A percentile compares a stretch with the other conserved stretches of the same genome.
phyloP scores from a whole-genome alignment of 2,888 invertebrate genomes.

The Epinotia bilunana region DNA sequence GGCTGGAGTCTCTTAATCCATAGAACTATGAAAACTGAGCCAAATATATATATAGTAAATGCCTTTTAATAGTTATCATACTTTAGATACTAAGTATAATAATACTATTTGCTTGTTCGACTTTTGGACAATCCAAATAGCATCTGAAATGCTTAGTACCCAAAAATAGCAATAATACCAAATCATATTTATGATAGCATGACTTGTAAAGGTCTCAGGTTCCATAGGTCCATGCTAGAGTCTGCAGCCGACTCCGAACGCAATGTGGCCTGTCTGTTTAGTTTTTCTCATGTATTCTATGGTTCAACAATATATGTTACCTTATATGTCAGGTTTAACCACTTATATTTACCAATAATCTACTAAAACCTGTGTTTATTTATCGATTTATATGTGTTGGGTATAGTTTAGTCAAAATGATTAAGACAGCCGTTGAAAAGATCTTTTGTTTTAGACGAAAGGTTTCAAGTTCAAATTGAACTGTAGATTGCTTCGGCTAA shows the following conservation, averaged over 20 bases:
- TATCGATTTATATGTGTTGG: background rate
- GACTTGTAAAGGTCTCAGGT: background rate
- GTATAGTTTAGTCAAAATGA: background rate
- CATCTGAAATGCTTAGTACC: constrained; percentile 4
- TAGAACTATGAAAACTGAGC: constrained; percentile 11
- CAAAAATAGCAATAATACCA: constrained; percentile 6
- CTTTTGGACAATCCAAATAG: background rate
- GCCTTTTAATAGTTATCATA: background rate
- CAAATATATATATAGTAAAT: background rate
- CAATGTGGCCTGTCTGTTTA: constrained; percentile 51
- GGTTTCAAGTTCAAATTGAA: background rate
- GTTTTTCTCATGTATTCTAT: constrained; percentile 66
- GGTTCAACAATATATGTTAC: constrained; percentile 51
- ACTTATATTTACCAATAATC: constrained; percentile 27
- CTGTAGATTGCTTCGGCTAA: background rate
- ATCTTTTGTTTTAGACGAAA: constrained; percentile 1
- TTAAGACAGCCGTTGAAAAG: background rate
- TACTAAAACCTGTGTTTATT: background rate
- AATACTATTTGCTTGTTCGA: background rate
- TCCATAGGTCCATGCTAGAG: constrained; percentile 18
- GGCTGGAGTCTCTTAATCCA: constrained; percentile 18
- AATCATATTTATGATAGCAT: background rate
- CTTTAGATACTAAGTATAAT: background rate
- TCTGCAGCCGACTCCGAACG: constrained; percentile 38
- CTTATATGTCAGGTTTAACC: constrained; percentile 20